A percentile compares a stretch with the other conserved stretches of the same genome.
Conservation (phyloP, 2,113 vertebrate genomes). For the Marmota flaviventris region DNA sequence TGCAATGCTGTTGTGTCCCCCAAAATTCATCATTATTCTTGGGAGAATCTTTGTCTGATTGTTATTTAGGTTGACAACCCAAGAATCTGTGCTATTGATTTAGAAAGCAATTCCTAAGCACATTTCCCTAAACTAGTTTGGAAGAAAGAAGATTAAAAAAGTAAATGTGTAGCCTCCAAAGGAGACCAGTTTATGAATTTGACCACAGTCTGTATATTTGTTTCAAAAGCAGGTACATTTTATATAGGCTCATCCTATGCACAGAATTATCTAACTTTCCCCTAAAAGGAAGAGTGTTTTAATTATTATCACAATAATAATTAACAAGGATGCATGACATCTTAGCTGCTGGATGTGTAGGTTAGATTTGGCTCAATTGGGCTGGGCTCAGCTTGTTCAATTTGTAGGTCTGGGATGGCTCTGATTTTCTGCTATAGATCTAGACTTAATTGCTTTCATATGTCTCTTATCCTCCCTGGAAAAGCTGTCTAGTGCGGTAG, state of each 20-base stretch:
- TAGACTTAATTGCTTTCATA: neutral
- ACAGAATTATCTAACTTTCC: neutral
- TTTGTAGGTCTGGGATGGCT: neutral
- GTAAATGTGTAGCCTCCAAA: neutral
- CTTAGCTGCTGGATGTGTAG: neutral
- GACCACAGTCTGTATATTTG: neutral
- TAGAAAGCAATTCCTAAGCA: constrained; percentile 47
- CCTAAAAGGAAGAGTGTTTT: neutral
- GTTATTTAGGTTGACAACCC: neutral
- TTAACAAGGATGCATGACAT: neutral
- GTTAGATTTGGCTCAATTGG: neutral
- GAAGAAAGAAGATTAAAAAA: neutral
- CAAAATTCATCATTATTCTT: neutral
- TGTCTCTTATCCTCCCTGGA: neutral
- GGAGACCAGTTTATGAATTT: neutral
- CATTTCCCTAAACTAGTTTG: constrained; percentile 50
- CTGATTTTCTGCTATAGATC: neutral
- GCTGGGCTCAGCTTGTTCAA: neutral
- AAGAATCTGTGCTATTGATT: constrained; percentile 43
- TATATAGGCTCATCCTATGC: constrained; percentile 18
- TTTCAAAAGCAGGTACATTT: constrained; percentile 50
- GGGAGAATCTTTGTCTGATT: neutral
- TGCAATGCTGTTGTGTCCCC: neutral
- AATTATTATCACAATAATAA: neutral
- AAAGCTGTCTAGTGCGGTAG: neutral